Evolutionary conservation across 2,888 invertebrate species (phyloP).

Genomic region (Linhomoeus sp.): DNA sequence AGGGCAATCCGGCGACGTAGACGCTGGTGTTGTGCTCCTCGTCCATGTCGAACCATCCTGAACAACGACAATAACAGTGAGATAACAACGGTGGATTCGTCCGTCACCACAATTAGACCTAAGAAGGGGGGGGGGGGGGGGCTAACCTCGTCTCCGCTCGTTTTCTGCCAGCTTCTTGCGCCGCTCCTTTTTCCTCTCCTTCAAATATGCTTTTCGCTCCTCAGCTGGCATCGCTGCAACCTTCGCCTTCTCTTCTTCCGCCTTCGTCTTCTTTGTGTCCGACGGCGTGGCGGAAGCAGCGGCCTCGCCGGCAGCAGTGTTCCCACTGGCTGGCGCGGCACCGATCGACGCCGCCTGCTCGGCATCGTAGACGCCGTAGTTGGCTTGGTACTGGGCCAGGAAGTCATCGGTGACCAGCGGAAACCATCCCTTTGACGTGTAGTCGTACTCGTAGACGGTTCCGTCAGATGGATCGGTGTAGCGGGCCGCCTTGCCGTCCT

Average conservation of each 20-base stretch:
- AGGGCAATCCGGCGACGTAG: constrained; percentile 76
- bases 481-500: too few relatives aligned
- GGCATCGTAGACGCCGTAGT: constrained; percentile 39
- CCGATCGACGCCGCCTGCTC: constrained; percentile 7
- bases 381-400: constrained; percentile 83
- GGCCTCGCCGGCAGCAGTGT: not conserved
- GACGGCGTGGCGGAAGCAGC: constrained; percentile 5
- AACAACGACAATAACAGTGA: not conserved
- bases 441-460: constrained; percentile 73
- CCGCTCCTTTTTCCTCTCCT: constrained; percentile 5
- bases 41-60: constrained; percentile 76
- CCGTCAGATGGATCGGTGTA: constrained; percentile 35
- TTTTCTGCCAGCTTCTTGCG: constrained; percentile 4
- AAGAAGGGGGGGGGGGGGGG: not conserved
- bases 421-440: constrained; percentile 75
- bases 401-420: constrained; percentile 85
- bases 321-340: constrained; percentile 2
- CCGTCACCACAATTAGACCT: not conserved
- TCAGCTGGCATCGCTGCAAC: not conserved
- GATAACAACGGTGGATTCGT: not conserved
- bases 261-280: constrained; percentile 10
- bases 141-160: constrained; percentile 18
- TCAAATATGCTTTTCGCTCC: not conserved
- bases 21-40: constrained; percentile 77
- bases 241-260: constrained; percentile 10